Base-by-base conservation (phyloP, 2,888 invertebrate genomes). In the Tachina grossa region DNA sequence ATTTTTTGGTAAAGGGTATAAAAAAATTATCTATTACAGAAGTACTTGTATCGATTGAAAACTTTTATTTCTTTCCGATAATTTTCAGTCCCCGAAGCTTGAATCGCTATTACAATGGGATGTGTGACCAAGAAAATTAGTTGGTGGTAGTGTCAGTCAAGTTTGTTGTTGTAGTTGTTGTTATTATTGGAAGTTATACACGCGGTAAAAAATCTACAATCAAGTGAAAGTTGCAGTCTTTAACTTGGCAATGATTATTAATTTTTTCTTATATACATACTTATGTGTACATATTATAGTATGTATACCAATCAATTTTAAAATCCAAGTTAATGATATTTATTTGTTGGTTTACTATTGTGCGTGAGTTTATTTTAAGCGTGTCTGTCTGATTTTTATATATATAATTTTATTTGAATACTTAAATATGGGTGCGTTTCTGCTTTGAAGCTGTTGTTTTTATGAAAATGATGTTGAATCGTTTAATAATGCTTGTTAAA, bases 141-240 rank as follows among this genome's bases (percentile, higher is more conserved):
- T 53, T 31, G 2, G 63, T 53, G 45, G n/a, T 49, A n/a, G 51
- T 59, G 11, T 13, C 22, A 43, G 45, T 3, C 31, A 31, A 31
- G 31, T 13, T 22, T 69, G 61, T n/a, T 45, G 14, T 53, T 75
- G 51, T 19, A n/a, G 19, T 31, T 51, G 43, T 51, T 49, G 57
- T 41, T 14, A 31, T 49, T n/a, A 49, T 71, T 31, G 31, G 31
- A 31, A 31, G 31, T 6, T 31, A 31, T 31, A 6, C 31, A 31
- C 31, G 31, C 31, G 5, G 5, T 55, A 55, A 65, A 63, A 63
- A 66, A 14, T 45, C 13, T 51, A n/a, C 22, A 13, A 65, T 66
- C 72, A 72, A 81, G 84, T 81, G 84, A 84, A 84, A 84, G 84
- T 81, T 77, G 31, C 49, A 57, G 55, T 47, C 47, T 79, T 84